A percentile compares a stretch with the other conserved stretches of the same genome.
These are phyloP conservation scores for Sebastes matsubarae DNA, from an alignment of 2,797 vertebrate genomes.

Conservation along the genomic window DNA sequence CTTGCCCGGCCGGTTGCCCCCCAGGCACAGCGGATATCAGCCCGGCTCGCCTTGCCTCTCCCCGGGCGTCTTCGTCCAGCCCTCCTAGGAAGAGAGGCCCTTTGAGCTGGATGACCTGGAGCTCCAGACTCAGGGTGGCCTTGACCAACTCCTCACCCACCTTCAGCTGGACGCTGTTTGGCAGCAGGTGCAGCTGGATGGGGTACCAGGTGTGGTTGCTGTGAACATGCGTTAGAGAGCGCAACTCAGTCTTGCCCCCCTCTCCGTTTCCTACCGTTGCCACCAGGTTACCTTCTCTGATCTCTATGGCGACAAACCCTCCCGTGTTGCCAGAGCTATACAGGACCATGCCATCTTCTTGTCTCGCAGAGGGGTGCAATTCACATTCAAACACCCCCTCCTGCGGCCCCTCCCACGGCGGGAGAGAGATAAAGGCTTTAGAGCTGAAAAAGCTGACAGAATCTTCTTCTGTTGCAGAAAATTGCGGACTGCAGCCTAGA, in stretches of 20 bases:
- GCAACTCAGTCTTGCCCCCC: conserved; percentile 78
- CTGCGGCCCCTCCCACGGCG: conserved; percentile 78
- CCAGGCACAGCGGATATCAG: conserved; percentile 69
- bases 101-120: conserved; percentile 74
- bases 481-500: conserved; percentile 88
- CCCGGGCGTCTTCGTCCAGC: conserved; percentile 72
- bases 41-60: conserved; percentile 73
- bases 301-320: conserved; percentile 87
- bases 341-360: conserved; percentile 84
- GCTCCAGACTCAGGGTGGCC: conserved; percentile 68
- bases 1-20: conserved; percentile 69
- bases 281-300: conserved; percentile 84
- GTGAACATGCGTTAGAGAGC: conserved; percentile 75
- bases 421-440: conserved; percentile 87
- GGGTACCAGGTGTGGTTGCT: conserved; percentile 85
- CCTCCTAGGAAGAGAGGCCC: conserved; percentile 88
- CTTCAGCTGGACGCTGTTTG: conserved; percentile 80
- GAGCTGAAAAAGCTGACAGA: conserved; percentile 91
- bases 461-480: conserved; percentile 87
- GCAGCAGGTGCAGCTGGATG: conserved; percentile 81
- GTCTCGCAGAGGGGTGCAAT: conserved; percentile 77
- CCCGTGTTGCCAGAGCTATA: conserved; percentile 83
- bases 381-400: conserved; percentile 84
- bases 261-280: conserved; percentile 75
- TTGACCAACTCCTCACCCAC: conserved; percentile 84